Percentiles rank a stretch among this genome's conserved stretches.
These are phyloP conservation scores for Exocentrus adspersus DNA, from an alignment of 2,888 invertebrate genomes.

Conservation along the genomic window DNA sequence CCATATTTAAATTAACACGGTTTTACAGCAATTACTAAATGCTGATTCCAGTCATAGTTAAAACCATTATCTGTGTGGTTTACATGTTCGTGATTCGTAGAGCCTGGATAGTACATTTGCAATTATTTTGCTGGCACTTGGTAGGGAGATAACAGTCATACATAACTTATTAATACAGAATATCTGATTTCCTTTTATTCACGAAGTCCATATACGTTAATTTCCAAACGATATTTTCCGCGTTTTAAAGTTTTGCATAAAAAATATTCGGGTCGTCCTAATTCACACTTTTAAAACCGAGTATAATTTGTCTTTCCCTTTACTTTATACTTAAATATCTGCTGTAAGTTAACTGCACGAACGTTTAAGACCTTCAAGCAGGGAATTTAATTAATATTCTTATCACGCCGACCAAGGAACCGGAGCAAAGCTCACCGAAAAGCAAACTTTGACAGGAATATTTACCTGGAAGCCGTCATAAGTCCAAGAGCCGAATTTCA, in stretches of 20 bases:
- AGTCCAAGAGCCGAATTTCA: slow-evolving; percentile 89
- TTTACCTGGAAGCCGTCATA: slow-evolving; percentile 84
- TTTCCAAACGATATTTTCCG: too few species aligned
- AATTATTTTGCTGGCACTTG: not conserved
- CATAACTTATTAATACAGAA: slow-evolving; percentile 9
- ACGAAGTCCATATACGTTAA: too few species aligned
- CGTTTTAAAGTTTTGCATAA: too few species aligned
- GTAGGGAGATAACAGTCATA: slow-evolving; percentile 3
- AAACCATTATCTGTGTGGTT: slow-evolving; percentile 7
- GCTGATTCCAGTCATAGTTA: slow-evolving; percentile 4
- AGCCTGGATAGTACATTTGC: not conserved
- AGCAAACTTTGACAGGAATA: slow-evolving; percentile 21
- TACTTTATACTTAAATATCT: not conserved
- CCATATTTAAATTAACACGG: not conserved
- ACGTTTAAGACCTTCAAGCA: slow-evolving; percentile 3
- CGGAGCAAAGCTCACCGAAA: not conserved
- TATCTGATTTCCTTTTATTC: not conserved
- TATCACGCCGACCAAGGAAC: slow-evolving; percentile 8
- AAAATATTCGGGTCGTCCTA: too few species aligned
- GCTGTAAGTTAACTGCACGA: not conserved
- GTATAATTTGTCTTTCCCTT: too few species aligned
- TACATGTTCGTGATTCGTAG: slow-evolving; percentile 4
- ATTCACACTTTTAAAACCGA: too few species aligned
- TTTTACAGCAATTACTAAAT: not conserved
- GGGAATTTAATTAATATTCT: slow-evolving; percentile 26